phyloP scores from a whole-genome alignment of 2,888 invertebrate species.

The Ceramica pisi region DNA sequence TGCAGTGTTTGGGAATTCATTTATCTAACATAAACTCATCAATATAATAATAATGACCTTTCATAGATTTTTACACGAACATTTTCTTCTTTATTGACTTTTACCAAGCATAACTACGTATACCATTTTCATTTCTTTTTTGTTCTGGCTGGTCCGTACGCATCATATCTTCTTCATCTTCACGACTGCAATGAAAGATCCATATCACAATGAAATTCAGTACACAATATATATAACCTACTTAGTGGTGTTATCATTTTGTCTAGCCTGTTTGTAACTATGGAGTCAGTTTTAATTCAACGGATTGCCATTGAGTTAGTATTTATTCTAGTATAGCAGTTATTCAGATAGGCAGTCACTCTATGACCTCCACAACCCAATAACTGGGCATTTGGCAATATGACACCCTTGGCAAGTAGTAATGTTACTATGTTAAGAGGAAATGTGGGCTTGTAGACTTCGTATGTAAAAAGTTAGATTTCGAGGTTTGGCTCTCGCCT shows the following conservation, averaged over 20 bases:
- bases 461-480: too few relatives aligned
- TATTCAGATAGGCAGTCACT: too few relatives aligned
- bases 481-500: too few relatives aligned
- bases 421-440: too few relatives aligned
- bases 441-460: too few relatives aligned
- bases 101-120: constrained; percentile 8
- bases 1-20: constrained; percentile 18
- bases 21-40: background rate
- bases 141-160: background rate
- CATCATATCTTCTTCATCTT: background rate
- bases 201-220: background rate
- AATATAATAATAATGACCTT: background rate
- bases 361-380: too few relatives aligned
- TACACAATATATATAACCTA: background rate
- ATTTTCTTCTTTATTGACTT: background rate
- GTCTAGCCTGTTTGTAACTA: background rate
- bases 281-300: too few relatives aligned
- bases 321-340: too few relatives aligned
- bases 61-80: background rate
- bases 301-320: too few relatives aligned
- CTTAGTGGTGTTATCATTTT: background rate
- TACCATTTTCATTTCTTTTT: background rate
- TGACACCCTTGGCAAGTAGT: too few relatives aligned
- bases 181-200: constrained; percentile 12
- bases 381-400: too few relatives aligned